Conservation (phyloP, 1,140 invertebrate genomes). For the Pseudomyrmex flavicornis region DNA sequence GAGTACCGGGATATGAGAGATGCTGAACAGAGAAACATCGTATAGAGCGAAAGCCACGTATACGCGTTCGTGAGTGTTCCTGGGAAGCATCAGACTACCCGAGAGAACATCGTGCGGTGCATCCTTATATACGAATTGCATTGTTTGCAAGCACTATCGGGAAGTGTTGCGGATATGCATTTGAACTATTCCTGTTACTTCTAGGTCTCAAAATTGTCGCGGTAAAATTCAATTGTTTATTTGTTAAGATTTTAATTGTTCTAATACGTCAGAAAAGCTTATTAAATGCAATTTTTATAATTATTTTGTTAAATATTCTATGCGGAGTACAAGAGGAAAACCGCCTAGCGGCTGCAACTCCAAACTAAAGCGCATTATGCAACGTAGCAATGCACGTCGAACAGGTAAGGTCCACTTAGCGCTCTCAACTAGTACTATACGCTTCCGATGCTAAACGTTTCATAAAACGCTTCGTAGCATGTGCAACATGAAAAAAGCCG, state of each 20-base stretch:
- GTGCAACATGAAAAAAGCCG: no score
- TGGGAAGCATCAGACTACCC: constrained; percentile 80
- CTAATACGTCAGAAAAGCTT: fast-evolving
- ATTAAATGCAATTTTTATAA: constrained; percentile 13
- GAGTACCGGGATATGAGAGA: constrained; percentile 73
- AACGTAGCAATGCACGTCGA: constrained; percentile 14
- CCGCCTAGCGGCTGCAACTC: constrained; percentile 39
- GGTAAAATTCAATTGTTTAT: no score
- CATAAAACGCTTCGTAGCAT: no score
- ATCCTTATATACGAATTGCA: constrained; percentile 74
- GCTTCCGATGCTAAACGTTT: background rate
- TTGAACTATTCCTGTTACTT: background rate
- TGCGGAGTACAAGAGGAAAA: background rate
- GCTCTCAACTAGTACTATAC: constrained; percentile 28
- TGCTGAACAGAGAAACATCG: constrained; percentile 50
- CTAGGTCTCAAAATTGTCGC: background rate
- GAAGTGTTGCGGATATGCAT: background rate
- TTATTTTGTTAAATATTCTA: constrained; percentile 2
- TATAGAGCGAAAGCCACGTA: constrained; percentile 71
- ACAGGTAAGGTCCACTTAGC: background rate
- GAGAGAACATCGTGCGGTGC: background rate
- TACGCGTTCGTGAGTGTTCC: constrained; percentile 75
- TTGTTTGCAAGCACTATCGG: constrained; percentile 42
- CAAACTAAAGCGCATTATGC: constrained; percentile 55
- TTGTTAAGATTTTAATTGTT: background rate